Evolutionary conservation across 2,797 vertebrate genomes (phyloP), one percentile per base, ranked within the genome.

Genomic region (Xenopus petersii): DNA sequence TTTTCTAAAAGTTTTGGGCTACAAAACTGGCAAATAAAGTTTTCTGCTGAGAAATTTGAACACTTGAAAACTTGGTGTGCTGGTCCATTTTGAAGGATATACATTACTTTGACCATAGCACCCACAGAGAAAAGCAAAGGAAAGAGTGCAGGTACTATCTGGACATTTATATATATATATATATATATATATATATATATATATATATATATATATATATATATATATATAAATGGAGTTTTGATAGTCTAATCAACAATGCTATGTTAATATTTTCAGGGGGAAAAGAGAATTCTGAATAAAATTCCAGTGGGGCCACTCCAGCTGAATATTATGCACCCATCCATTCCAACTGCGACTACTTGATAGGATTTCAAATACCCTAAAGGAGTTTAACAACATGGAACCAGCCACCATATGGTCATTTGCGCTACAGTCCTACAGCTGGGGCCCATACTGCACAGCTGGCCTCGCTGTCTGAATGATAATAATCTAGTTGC

Each of bases 321-420:
- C 71, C 74, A 77, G 56, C 46, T 82, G 77, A 85, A 82, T 85
- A 87, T 83, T 77, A 89, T 64, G 85, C 64, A 86, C 24, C 62
- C 73, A 75, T 81, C 36, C 81, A 84, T 87, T 87, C 82, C 75
- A 80, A 84, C 85, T 86, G 82, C 83, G 80, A 73, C 75, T 84
- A 83, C 75, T 81, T 80, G 81, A 85, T 82, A 85, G 64, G 78
- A 86, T 83, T 84, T 82, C 82, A 79, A 87, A 87, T 82, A 56
- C 81, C 79, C 10, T 64, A 77, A 68, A 85, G 83, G 84, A 85
- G 84, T 85, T 82, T 10, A 85, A 81, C 82, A 82, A 86, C 68
- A 77, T 79, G 85, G 75, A 87, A 80, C 80, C 77, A 84, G 79
- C 78, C 75, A 81, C 79, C 83, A 86, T 82, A 84, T 84, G 81